Evolutionary conservation across 2,888 invertebrate genomes (phyloP).

Genomic region (Hoplodrina ambigua): DNA sequence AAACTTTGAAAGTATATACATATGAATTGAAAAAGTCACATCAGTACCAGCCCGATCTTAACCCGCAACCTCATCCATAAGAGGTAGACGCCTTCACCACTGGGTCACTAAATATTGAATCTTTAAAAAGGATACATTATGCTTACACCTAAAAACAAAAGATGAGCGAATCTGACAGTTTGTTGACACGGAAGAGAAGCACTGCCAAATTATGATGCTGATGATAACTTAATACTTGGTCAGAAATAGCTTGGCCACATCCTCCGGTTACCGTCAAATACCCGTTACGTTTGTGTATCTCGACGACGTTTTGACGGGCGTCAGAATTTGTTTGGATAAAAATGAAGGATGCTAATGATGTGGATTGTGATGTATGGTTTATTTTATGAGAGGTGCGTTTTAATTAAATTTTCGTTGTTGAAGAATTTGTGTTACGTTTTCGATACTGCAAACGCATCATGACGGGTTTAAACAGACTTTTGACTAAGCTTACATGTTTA

Average conservation of each 20-base stretch:
- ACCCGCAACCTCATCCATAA: no score
- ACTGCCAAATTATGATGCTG: conserved; percentile 52
- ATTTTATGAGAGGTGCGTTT: conserved; percentile 8
- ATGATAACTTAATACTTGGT: conserved; percentile 55
- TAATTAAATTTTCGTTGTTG: conserved; percentile 9
- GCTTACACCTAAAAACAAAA: conserved; percentile 44
- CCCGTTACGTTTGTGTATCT: conserved; percentile 18
- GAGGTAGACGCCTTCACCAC: no score
- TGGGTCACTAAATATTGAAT: background rate
- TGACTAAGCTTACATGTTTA: no score
- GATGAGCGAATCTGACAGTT: conserved; percentile 29
- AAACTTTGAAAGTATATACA: no score
- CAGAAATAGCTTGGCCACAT: conserved; percentile 41
- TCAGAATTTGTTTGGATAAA: conserved; percentile 24
- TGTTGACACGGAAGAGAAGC: conserved; percentile 41
- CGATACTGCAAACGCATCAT: no score
- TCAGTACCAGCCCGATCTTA: no score
- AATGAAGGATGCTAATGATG: conserved; percentile 34
- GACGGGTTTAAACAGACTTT: no score
- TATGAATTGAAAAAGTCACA: no score
- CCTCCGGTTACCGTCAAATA: conserved; percentile 36
- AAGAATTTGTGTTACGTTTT: background rate
- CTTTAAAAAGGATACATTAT: conserved; percentile 22
- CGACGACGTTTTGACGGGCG: conserved; percentile 43
- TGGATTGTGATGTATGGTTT: conserved; percentile 10